Evolutionary conservation across 2,797 vertebrate species (phyloP), one percentile per base, ranked within the genome.

Genomic region (Denticeps clupeoides): DNA sequence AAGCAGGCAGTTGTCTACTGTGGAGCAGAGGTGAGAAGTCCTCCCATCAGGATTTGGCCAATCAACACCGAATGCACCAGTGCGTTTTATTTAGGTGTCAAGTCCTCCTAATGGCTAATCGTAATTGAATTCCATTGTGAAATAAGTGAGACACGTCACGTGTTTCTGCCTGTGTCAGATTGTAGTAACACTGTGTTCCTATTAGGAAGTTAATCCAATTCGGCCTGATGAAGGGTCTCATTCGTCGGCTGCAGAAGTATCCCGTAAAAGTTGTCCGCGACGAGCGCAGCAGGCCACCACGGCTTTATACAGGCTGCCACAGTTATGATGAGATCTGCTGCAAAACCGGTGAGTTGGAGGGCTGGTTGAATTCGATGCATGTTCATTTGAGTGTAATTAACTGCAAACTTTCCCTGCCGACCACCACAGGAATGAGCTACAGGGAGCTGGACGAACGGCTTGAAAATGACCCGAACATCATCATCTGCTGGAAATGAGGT

Each of bases 261-360:
- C 95, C 95, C 0, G 91, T 99, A 27, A 93, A 95, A 65, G 81
- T 93, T 0, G 59, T 80, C 0, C 81, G 78, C 1, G 92, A 97
- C 0, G 91, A 96, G 51, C 80, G 83, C 41, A 90, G 86, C 71
- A 84, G 84, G 44, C 88, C 85, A 0, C 91, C 92, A 10, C 85
- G 89, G 8, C 88, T 98, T 12, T 99, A 89, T 47, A 97, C 94
- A 0, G 95, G 95, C 19, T 92, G 89, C 48, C 95, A 99, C 62
- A 97, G 94, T 75, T 98, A 96, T 1, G 95, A 99, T 26, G 92
- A 99, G 74, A 99, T 99, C 73, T 98, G 95, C 82, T 99, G 95
- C 72, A 98, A 98, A 79, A 99, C 94, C 1, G 95, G 95, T 86
- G 76, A 27, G 70, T 65, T 52, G 46, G 23, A 2, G 38, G 41